Percentiles rank a stretch among this genome's conserved stretches.
Evolutionary conservation across 30 jellyfish, hydroid and myxozoan species (phyloP).

Genomic region (Catostylus mosaicus): DNA sequence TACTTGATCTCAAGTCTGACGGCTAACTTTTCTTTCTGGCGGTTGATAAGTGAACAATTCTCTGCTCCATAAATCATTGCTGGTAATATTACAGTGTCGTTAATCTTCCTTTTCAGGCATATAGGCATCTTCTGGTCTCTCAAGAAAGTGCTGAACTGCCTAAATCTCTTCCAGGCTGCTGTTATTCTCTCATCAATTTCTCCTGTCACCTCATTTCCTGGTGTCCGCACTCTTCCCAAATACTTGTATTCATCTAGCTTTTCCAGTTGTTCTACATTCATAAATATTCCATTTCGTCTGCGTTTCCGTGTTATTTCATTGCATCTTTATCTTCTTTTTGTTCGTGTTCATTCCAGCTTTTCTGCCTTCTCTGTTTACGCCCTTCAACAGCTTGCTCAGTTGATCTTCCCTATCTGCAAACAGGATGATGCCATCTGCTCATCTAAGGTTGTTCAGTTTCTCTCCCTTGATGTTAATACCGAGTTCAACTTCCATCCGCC

Average conservation of each 20-base stretch:
- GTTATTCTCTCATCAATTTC: slow-evolving; percentile 49
- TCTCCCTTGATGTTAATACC: slow-evolving; percentile 76
- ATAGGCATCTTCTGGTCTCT: slow-evolving; percentile 59
- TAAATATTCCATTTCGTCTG: slow-evolving; percentile 9
- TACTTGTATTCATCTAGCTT: slow-evolving; percentile 54
- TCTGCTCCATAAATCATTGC: slow-evolving; percentile 71
- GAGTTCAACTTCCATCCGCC: slow-evolving; percentile 45
- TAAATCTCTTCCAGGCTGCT: slow-evolving; percentile 69
- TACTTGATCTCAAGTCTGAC: slow-evolving; percentile 29
- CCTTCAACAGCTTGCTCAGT: slow-evolving; percentile 29
- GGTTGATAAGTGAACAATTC: slow-evolving; percentile 52
- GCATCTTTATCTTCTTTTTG: slow-evolving; percentile 45
- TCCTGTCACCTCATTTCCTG: slow-evolving; percentile 52
- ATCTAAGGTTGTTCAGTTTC: slow-evolving; percentile 51
- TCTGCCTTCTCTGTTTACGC: slow-evolving; percentile 37
- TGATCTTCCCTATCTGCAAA: slow-evolving; percentile 54
- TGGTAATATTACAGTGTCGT: slow-evolving; percentile 51
- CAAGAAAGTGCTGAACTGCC: slow-evolving; percentile 65
- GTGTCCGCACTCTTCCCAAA: slow-evolving; percentile 56
- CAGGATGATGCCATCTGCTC: slow-evolving; percentile 70
- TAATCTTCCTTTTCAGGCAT: slow-evolving; percentile 54
- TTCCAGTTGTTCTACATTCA: slow-evolving; percentile 54
- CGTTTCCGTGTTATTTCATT: slow-evolving; percentile 46
- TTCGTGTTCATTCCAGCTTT: slow-evolving; percentile 57
- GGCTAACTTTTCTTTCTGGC: slow-evolving; percentile 42